Conservation (phyloP, 1,140 invertebrate genomes). For the Chironomus tepperi region DNA sequence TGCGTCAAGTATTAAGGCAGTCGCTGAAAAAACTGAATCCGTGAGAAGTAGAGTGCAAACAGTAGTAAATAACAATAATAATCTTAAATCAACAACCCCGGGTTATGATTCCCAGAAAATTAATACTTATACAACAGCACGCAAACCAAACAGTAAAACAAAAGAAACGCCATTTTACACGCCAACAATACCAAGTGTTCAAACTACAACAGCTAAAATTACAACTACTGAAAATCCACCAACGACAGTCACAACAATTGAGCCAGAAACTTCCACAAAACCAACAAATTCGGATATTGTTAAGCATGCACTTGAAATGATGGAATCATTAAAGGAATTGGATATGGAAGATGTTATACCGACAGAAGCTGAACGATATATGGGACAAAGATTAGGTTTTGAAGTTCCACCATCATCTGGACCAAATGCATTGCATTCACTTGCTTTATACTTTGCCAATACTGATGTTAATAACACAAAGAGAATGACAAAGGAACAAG, state of each 20-base stretch:
- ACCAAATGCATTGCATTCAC: slow-evolving; percentile 62
- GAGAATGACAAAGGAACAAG: slow-evolving; percentile 27
- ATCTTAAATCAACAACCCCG: slow-evolving; percentile 33
- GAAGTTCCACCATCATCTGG: slow-evolving; percentile 59
- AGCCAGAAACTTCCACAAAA: slow-evolving; percentile 24
- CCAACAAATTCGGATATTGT: slow-evolving; percentile 30
- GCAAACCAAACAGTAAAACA: slow-evolving; percentile 33
- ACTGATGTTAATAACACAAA: slow-evolving; percentile 52
- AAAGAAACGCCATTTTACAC: slow-evolving; percentile 39
- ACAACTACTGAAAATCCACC: not conserved
- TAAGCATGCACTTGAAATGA: slow-evolving; percentile 41
- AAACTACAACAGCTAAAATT: slow-evolving; percentile 28
- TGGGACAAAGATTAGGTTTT: slow-evolving; percentile 46
- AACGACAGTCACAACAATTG: not conserved
- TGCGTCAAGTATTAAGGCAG: slow-evolving; percentile 30
- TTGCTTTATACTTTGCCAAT: slow-evolving; percentile 68
- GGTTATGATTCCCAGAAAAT: slow-evolving; percentile 29
- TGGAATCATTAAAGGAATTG: slow-evolving; percentile 38
- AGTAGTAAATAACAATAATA: slow-evolving; percentile 31
- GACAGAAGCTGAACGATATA: slow-evolving; percentile 36
- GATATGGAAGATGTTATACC: slow-evolving; percentile 28
- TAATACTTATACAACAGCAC: slow-evolving; percentile 25
- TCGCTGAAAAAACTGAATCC: slow-evolving; percentile 24
- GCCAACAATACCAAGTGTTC: slow-evolving; percentile 39
- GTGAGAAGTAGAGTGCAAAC: slow-evolving; percentile 13